phyloP scores from a whole-genome alignment of 1,140 invertebrate genomes.

The Drosophila quadrilineata region DNA sequence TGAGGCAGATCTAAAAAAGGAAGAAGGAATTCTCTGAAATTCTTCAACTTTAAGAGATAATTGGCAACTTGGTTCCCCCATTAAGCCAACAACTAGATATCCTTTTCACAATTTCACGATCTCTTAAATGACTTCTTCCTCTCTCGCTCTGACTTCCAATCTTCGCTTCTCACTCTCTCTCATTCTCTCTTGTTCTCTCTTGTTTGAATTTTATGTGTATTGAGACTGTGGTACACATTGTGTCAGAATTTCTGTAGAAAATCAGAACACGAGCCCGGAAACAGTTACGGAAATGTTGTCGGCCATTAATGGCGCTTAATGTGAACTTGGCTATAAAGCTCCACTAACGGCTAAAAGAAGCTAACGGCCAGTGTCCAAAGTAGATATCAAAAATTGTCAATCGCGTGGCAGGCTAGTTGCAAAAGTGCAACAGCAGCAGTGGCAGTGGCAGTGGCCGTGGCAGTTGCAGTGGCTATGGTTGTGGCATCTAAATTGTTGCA shows the following conservation, averaged over 20 bases:
- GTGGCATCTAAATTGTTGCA: conserved; percentile 72
- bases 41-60: conserved; percentile 36
- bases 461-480: conserved; percentile 3
- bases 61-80: conserved; percentile 34
- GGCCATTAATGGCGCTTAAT: conserved; percentile 67
- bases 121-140: no score
- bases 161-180: no score
- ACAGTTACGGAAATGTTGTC: conserved; percentile 33
- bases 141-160: no score
- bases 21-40: no score
- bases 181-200: no score
- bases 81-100: conserved; percentile 27
- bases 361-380: conserved; percentile 60
- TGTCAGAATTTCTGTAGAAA: conserved; percentile 28
- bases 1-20: no score
- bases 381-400: conserved; percentile 29
- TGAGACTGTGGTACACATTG: conserved; percentile 31
- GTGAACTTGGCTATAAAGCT: conserved; percentile 54
- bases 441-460: background rate
- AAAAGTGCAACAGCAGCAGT: background rate
- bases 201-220: conserved; percentile 12
- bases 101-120: no score
- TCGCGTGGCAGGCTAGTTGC: background rate
- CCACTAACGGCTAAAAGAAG: no score
- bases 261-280: conserved; percentile 43